Conservation (phyloP, 2,888 invertebrate genomes). For the Lamproptera curius region DNA sequence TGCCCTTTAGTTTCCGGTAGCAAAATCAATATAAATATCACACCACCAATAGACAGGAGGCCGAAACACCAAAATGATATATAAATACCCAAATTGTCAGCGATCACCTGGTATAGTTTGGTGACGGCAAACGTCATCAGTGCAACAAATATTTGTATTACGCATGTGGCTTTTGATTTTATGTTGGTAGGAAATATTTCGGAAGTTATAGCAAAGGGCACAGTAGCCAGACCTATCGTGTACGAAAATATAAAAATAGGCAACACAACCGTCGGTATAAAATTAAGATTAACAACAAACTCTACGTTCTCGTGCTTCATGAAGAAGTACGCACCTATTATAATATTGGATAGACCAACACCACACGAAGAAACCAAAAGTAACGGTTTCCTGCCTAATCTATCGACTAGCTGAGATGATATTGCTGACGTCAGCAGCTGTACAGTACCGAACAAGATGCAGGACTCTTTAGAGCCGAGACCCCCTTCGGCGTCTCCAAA, state of each 20-base stretch:
- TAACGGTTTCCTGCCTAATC: constrained; percentile 79
- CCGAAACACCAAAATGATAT: constrained; percentile 78
- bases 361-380: constrained; percentile 78
- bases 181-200: constrained; percentile 82
- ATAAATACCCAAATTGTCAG: constrained; percentile 68
- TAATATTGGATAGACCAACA: constrained; percentile 70
- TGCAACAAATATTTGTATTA: constrained; percentile 80
- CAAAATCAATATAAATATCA: constrained; percentile 68
- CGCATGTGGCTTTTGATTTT: constrained; percentile 81
- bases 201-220: constrained; percentile 80
- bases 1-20: constrained; percentile 81
- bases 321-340: constrained; percentile 77
- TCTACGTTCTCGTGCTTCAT: constrained; percentile 66
- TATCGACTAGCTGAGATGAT: constrained; percentile 79
- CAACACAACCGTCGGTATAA: constrained; percentile 79
- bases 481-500: constrained; percentile 73
- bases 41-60: constrained; percentile 66
- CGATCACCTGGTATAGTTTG: constrained; percentile 75
- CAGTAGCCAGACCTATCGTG: constrained; percentile 80
- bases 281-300: constrained; percentile 63
- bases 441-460: constrained; percentile 73
- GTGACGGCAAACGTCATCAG: constrained; percentile 78
- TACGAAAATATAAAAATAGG: constrained; percentile 80
- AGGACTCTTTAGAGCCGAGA: constrained; percentile 66
- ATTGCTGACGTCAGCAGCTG: constrained; percentile 76